Conservation (phyloP, 2,113 vertebrate genomes). For the Protobothrops flavoviridis region DNA sequence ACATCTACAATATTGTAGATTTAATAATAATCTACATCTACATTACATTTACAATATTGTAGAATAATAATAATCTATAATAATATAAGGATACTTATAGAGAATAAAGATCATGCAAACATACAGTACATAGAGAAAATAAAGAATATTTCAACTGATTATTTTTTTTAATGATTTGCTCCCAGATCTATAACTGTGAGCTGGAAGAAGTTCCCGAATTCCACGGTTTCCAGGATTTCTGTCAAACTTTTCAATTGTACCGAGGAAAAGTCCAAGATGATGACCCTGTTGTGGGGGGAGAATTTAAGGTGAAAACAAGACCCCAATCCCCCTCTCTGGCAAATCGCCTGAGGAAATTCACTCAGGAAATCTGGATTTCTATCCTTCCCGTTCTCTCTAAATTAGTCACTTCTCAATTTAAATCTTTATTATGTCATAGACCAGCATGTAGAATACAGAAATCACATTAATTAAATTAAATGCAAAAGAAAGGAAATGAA, state of each 20-base stretch:
- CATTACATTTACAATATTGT: too few relatives aligned
- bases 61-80: too few relatives aligned
- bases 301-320: constrained; percentile 66
- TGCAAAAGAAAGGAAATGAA: background rate
- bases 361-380: background rate
- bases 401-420: background rate
- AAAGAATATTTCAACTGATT: background rate
- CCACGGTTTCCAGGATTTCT: constrained; percentile 74
- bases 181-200: constrained; percentile 72
- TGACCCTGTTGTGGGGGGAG: constrained; percentile 57
- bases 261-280: background rate
- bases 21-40: too few relatives aligned
- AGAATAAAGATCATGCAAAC: background rate
- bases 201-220: constrained; percentile 69
- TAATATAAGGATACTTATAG: background rate
- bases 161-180: background rate
- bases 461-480: background rate
- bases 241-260: constrained; percentile 69
- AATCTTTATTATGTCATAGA: background rate
- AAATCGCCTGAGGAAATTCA: background rate
- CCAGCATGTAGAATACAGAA: background rate
- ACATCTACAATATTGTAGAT: too few relatives aligned
- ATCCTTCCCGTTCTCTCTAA: background rate
- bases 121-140: too few relatives aligned
- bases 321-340: too few relatives aligned